Evolutionary conservation across 2,888 invertebrate genomes (phyloP).

Genomic region (Oithona nana): DNA sequence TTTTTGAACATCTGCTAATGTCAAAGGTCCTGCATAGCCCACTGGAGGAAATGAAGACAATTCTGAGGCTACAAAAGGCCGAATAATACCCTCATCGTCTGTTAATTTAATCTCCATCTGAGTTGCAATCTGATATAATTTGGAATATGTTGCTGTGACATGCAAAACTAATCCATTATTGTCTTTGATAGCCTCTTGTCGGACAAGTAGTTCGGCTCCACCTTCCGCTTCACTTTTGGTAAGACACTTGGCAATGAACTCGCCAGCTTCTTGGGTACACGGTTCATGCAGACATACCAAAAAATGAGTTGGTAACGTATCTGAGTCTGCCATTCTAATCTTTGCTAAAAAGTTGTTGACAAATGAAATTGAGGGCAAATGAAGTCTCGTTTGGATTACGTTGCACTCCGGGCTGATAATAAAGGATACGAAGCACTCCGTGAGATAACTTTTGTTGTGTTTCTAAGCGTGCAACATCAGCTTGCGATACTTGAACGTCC

Average conservation of each 20-base stretch:
- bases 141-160: slow-evolving; percentile 1
- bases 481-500: background rate
- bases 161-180: background rate
- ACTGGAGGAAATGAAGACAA: slow-evolving; percentile 22
- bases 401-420: background rate
- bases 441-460: background rate
- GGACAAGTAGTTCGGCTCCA: background rate
- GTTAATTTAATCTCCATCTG: slow-evolving; percentile 1
- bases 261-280: slow-evolving; percentile 8
- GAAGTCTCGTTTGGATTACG: background rate
- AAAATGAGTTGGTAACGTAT: background rate
- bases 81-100: slow-evolving; percentile 4
- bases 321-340: background rate
- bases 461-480: background rate
- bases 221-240: background rate
- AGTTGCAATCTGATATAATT: background rate
- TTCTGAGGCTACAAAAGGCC: slow-evolving; percentile 24
- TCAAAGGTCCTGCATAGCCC: slow-evolving; percentile 21
- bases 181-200: background rate
- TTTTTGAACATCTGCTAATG: slow-evolving; percentile 13
- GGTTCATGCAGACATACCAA: slow-evolving; percentile 9
- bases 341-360: background rate
- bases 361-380: background rate
- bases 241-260: slow-evolving; percentile 7
- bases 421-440: background rate